Conservation (phyloP, 64 coral and sea anemone species). For the Montipora foliosa region DNA sequence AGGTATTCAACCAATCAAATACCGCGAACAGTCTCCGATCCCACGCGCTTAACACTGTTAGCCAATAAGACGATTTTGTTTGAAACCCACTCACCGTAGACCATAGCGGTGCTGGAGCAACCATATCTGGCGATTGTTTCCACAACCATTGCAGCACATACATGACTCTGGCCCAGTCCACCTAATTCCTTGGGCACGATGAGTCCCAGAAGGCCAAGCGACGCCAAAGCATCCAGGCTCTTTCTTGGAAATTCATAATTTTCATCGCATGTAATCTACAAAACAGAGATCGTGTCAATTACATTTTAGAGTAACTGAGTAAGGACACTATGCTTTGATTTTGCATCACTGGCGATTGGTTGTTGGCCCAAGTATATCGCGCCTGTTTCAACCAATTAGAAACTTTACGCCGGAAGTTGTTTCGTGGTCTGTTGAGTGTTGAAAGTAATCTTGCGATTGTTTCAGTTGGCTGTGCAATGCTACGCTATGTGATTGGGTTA, state of each 20-base stretch:
- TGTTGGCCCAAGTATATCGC: background rate
- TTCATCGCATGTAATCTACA: conserved; percentile 33
- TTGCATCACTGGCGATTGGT: background rate
- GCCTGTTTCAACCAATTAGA: too few relatives aligned
- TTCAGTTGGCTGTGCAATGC: too few relatives aligned
- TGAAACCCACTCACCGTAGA: conserved; percentile 24
- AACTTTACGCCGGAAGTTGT: too few relatives aligned
- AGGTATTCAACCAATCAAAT: background rate
- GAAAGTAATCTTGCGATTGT: too few relatives aligned
- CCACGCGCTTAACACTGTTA: background rate
- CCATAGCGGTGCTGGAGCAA: conserved; percentile 57
- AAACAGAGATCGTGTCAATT: background rate
- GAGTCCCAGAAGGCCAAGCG: conserved; percentile 45
- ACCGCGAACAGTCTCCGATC: background rate
- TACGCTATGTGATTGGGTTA: too few relatives aligned
- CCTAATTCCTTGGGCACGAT: conserved; percentile 56
- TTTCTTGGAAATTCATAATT: conserved; percentile 50
- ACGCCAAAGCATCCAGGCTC: conserved; percentile 33
- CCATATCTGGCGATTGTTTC: conserved; percentile 48
- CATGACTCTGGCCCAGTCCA: conserved; percentile 47
- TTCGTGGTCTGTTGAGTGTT: too few relatives aligned
- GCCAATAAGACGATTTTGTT: background rate
- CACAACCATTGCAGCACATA: conserved; percentile 53
- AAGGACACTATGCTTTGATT: background rate
- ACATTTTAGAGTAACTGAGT: background rate